Conservation (phyloP, 1,140 invertebrate species). For the Yoshiicerus persimilis region DNA sequence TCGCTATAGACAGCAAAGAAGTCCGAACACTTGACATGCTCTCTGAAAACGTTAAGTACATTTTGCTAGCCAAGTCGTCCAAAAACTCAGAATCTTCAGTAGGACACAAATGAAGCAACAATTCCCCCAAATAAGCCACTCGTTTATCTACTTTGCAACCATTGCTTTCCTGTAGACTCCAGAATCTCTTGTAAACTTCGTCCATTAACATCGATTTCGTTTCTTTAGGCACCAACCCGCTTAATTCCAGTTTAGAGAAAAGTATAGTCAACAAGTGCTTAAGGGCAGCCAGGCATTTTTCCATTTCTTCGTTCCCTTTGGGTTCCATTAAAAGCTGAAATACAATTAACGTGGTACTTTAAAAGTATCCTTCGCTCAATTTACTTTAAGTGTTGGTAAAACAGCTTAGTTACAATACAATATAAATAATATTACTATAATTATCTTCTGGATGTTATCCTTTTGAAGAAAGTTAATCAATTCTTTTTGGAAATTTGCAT, state of each 20-base stretch:
- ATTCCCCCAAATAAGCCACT: background rate
- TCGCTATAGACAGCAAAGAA: conserved; percentile 15
- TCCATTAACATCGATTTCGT: background rate
- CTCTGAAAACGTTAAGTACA: background rate
- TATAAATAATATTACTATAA: background rate
- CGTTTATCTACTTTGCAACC: background rate
- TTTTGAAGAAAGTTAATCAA: background rate
- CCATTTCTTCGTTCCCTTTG: background rate
- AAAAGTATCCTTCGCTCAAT: too few species aligned
- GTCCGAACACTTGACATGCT: background rate
- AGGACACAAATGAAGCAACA: conserved; percentile 9
- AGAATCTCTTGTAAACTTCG: background rate
- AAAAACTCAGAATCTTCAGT: background rate
- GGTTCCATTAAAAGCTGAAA: background rate
- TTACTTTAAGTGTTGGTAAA: too few species aligned
- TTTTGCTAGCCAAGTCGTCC: background rate
- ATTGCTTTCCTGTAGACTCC: background rate
- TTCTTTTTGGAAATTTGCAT: conserved; percentile 24
- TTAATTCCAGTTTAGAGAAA: conserved; percentile 18
- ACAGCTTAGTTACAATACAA: too few species aligned
- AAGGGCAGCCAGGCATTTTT: conserved; percentile 29
- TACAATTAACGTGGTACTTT: background rate
- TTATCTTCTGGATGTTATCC: background rate
- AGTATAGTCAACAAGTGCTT: conserved; percentile 42
- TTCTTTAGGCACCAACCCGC: background rate